Conservation (phyloP, 2,888 invertebrate genomes). For the Platycheirus rosarum region DNA sequence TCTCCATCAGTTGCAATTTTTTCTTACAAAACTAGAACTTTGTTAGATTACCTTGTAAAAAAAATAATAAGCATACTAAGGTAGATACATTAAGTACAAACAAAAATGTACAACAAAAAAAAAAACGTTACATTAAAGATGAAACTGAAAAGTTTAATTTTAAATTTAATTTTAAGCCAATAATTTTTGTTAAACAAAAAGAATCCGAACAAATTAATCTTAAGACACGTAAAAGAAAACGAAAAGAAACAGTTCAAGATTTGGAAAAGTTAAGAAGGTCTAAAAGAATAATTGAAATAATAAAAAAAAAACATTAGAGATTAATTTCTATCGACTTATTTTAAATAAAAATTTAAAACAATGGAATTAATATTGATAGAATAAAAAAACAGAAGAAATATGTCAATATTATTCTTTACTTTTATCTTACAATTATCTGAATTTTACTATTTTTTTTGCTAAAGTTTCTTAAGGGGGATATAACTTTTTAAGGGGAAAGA, state of each 20-base stretch:
- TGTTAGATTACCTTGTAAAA: conserved; percentile 3
- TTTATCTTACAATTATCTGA: neutral
- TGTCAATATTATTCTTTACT: too few species aligned
- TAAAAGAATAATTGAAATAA: conserved; percentile 16
- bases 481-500: conserved; percentile 1
- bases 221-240: too few species aligned
- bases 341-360: neutral
- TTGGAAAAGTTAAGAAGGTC: conserved; percentile 24
- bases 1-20: neutral
- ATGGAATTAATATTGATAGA: neutral
- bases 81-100: too few species aligned
- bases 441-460: neutral
- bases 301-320: neutral
- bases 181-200: too few species aligned
- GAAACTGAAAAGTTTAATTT: neutral
- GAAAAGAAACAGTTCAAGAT: neutral
- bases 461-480: neutral
- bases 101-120: conserved; percentile 11
- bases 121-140: neutral
- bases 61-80: too few species aligned
- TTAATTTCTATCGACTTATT: too few species aligned
- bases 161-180: too few species aligned
- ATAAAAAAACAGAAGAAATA: neutral
- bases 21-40: conserved; percentile 1
- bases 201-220: too few species aligned